Base-by-base conservation (phyloP, 2,797 vertebrate genomes). In the Sphaeramia orbicularis region DNA sequence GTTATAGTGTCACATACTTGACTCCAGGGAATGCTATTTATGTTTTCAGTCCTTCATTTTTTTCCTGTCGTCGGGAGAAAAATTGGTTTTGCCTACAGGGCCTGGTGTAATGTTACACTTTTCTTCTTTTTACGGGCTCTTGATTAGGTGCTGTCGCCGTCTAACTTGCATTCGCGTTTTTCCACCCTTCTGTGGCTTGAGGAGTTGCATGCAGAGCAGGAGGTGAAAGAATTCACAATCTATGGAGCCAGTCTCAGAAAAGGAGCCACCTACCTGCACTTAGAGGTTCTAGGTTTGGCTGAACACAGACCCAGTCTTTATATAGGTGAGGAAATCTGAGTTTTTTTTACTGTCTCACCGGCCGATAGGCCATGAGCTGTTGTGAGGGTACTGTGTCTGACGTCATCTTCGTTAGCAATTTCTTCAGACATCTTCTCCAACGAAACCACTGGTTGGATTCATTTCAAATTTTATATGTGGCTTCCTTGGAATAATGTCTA, bases 111-210 rank as follows among this genome's bases (percentile, higher is more conserved):
- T 47, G 21, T 74, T 9, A n/a, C 0, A 9, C 51, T 49, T 24
- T 6, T 4, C 3, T 59, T 24, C 21, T 53, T 13, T 16, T 19
- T 43, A 15, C 15, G 12, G 52, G 10, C 47, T 11, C 61, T 19
- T 52, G 70, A 79, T 13, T 89, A 98, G 96, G 85, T 71, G 32
- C 80, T 97, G 80, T 94, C 83, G 24, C 71, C 94, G 30, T 74
- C 80, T 27, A 96, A 96, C 81, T 94, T 95, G 71, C 88, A 74
- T 41, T 65, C 82, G 1, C 94, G 95, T 21, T 97, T 98, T 81
- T 96, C 96, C 0, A 81, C 95, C 3, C 92, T 99, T 11, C 79
- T 99, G 16, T 99, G 97, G 97, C 92, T 99, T 51, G 97, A 99
- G 85, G 98, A 99, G 76, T 93, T 99, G 49, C 74, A 95, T 0